Evolutionary conservation across 2,797 vertebrate species (phyloP), one percentile per base, ranked within the genome.

Genomic region (Sebastiscus albofasciatus): DNA sequence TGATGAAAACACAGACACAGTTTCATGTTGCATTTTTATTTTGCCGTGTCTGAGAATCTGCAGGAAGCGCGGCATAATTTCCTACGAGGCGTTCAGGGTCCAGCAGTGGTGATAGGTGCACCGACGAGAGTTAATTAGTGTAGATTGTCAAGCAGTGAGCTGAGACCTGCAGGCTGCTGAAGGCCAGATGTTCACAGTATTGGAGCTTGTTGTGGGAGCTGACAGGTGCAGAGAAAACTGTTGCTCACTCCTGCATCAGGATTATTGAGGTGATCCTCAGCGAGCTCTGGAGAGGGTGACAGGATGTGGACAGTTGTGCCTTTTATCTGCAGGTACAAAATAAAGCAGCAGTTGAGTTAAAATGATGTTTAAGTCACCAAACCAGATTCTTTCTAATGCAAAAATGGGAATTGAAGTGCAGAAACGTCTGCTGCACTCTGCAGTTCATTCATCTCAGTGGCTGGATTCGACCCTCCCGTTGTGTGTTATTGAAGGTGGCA

Each of bases 161-260:
- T 13, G 54, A 11, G 67, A 14, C 42, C 84, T 74, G 81, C 71
- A 4, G 83, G 73, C 72, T 12, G 76, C 60, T 52, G 68, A 22
- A 4, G 65, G 39, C 77, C 87, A 86, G 87, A 86, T 89, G 89
- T 27, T 72, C 62, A 9, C 0, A 22, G 60, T 11, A 8, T 26
- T 2, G 8, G 16, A 70, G 24, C 61, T 52, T 67, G 78, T 66
- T 81, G 81, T 67, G 29, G 69, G 27, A 78, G 55, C 39, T 1
- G 67, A 84, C 74, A 74, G 85, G 73, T 82, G 80, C 72, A 36
- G 33, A 33, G 33, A 7, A 13, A 14, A 10, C 46, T 56, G 67
- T 24, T 52, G 60, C 65, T 68, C 22, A 2, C 13, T 56, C 10
- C 68, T 16, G 56, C 34, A 27, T 4, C 60, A 16, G 20, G 20